phyloP scores from a whole-genome alignment of 2,113 vertebrate genomes.

The Cyanoramphus novaezelandiae region DNA sequence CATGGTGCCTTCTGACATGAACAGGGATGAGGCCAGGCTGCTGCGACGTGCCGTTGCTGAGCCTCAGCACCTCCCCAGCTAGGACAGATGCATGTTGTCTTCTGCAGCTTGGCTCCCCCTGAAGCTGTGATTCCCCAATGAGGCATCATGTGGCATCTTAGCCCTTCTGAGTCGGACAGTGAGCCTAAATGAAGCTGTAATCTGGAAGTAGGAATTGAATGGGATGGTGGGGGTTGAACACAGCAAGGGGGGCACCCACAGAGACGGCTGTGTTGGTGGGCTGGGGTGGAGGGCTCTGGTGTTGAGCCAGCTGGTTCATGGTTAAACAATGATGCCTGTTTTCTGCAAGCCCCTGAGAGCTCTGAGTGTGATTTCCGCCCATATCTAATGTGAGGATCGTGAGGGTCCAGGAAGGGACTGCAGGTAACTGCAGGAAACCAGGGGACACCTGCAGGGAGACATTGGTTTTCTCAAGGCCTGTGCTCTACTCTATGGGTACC shows the following conservation, averaged over 20 bases:
- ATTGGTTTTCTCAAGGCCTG: background rate
- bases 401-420: background rate
- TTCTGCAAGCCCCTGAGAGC: background rate
- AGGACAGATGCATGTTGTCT: background rate
- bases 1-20: background rate
- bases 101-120: background rate
- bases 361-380: background rate
- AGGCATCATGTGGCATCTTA: background rate
- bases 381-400: background rate
- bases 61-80: background rate
- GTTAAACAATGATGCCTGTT: background rate
- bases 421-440: background rate
- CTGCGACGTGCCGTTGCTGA: background rate
- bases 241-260: background rate
- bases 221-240: background rate
- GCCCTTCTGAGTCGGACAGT: background rate
- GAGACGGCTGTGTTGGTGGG: background rate
- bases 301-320: background rate
- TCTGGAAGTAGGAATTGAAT: background rate
- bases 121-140: background rate
- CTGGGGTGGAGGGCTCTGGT: background rate
- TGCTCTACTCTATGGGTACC: background rate
- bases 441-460: background rate
- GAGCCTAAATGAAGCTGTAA: background rate
- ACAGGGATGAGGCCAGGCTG: background rate